Percentiles rank a stretch among this genome's conserved stretches.
phyloP scores from a whole-genome alignment of 2,888 invertebrate species.

The Pseudeuparius sepicola region DNA sequence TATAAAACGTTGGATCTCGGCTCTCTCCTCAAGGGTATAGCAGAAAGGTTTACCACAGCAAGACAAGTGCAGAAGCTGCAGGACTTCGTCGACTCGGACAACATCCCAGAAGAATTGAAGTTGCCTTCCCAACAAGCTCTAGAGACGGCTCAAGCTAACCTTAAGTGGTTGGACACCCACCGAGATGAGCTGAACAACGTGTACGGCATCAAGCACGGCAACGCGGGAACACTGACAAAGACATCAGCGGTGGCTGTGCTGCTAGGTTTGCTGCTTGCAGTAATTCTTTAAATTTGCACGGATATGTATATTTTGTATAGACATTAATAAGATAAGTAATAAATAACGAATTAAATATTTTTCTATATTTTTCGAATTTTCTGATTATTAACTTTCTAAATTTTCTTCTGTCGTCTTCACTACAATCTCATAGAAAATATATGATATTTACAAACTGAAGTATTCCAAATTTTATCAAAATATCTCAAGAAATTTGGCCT shows the following conservation, averaged over 20 bases:
- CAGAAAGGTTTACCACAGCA: slow-evolving; percentile 21
- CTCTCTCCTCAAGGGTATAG: no score
- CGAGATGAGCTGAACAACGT: no score
- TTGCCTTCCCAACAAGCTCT: slow-evolving; percentile 2
- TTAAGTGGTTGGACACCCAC: slow-evolving; percentile 10
- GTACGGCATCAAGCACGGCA: background rate
- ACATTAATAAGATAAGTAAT: background rate
- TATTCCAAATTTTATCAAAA: no score
- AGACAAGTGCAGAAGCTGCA: slow-evolving; percentile 16
- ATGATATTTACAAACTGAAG: no score
- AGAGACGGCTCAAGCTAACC: slow-evolving; percentile 7
- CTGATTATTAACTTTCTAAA: no score
- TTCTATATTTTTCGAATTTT: no score
- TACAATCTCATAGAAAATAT: no score
- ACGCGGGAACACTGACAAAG: background rate
- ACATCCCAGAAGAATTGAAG: slow-evolving; percentile 5
- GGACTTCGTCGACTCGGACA: slow-evolving; percentile 6
- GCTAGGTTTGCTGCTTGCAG: background rate
- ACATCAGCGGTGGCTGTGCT: background rate
- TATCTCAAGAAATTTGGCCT: no score
- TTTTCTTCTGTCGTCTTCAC: no score
- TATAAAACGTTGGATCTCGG: no score
- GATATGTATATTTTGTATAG: no score
- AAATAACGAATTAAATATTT: no score
- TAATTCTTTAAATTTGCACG: background rate